A percentile compares a stretch with the other conserved stretches of the same genome.
These are phyloP conservation scores for Pemphredon lugubris DNA, from an alignment of 2,888 invertebrate species.

Conservation along the genomic window DNA sequence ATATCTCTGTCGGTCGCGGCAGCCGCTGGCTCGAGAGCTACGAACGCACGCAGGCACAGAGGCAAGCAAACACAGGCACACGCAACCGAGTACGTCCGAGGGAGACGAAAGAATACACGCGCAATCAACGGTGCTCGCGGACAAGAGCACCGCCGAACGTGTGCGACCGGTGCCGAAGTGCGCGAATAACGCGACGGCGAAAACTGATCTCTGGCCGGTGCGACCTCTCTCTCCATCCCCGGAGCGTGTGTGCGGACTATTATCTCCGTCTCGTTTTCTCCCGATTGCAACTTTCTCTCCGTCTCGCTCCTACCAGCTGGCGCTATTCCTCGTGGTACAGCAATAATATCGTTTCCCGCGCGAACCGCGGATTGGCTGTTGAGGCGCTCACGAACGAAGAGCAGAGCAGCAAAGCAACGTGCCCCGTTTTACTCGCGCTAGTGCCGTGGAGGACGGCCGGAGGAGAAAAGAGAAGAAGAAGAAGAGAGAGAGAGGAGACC, in stretches of 20 bases:
- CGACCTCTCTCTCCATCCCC: slow-evolving; percentile 15
- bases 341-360: slow-evolving; percentile 79
- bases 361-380: slow-evolving; percentile 73
- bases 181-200: slow-evolving; percentile 35
- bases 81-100: too few relatives aligned
- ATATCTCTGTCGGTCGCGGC: slow-evolving; percentile 13
- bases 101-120: slow-evolving; percentile 1
- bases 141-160: neutral
- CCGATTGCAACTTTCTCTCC: slow-evolving; percentile 36
- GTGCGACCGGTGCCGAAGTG: slow-evolving; percentile 4
- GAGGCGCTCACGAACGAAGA: slow-evolving; percentile 45
- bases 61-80: too few relatives aligned
- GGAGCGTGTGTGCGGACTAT: slow-evolving; percentile 27
- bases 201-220: slow-evolving; percentile 40
- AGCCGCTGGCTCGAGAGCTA: slow-evolving; percentile 12
- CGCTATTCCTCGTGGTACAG: slow-evolving; percentile 72
- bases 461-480: slow-evolving; percentile 6
- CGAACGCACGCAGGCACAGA: too few relatives aligned
- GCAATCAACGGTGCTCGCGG: neutral
- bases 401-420: slow-evolving; percentile 43
- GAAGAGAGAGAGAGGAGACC: neutral
- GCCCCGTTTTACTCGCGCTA: slow-evolving; percentile 61
- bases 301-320: slow-evolving; percentile 32
- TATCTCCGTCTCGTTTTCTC: slow-evolving; percentile 34
- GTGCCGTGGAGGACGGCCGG: slow-evolving; percentile 45